Evolutionary conservation across 2,888 invertebrate species (phyloP).

Genomic region (Eristalinus sepulchralis): DNA sequence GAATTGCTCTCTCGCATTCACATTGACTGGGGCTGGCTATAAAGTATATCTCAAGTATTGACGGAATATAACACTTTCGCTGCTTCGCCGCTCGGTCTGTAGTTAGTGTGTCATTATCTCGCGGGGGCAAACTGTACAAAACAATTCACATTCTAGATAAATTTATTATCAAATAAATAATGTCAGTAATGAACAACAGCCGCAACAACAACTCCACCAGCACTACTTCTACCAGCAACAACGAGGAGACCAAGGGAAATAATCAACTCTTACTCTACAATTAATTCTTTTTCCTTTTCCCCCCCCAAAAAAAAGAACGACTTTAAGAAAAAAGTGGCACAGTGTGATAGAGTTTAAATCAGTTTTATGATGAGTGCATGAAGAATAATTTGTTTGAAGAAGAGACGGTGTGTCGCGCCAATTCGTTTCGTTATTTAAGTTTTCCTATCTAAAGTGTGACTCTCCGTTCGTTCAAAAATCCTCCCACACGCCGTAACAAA

Average conservation of each 20-base stretch:
- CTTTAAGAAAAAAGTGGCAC: conserved; percentile 15
- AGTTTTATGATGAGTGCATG: conserved; percentile 52
- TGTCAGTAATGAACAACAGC: conserved; percentile 63
- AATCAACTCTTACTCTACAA: conserved; percentile 62
- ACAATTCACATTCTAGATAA: conserved; percentile 52
- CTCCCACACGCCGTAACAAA: conserved; percentile 16
- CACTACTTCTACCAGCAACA: conserved; percentile 17
- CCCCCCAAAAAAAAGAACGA: neutral
- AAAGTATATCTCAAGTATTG: conserved; percentile 2
- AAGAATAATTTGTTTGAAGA: conserved; percentile 36
- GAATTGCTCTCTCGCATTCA: conserved; percentile 14
- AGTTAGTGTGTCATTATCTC: conserved; percentile 23
- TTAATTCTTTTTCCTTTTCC: neutral
- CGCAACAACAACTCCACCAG: conserved; percentile 36
- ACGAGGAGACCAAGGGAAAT: conserved; percentile 55
- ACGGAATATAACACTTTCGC: conserved; percentile 12
- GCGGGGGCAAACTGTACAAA: conserved; percentile 14
- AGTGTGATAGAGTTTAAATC: conserved; percentile 34
- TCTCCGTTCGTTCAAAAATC: neutral
- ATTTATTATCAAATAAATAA: conserved; percentile 61
- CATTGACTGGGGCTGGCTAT: neutral
- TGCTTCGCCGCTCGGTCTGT: neutral
- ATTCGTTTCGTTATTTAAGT: conserved; percentile 31
- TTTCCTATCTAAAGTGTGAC: neutral
- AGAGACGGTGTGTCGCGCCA: conserved; percentile 52